phyloP scores from a whole-genome alignment of 2,888 invertebrate genomes.

The Lapara coniferarum region DNA sequence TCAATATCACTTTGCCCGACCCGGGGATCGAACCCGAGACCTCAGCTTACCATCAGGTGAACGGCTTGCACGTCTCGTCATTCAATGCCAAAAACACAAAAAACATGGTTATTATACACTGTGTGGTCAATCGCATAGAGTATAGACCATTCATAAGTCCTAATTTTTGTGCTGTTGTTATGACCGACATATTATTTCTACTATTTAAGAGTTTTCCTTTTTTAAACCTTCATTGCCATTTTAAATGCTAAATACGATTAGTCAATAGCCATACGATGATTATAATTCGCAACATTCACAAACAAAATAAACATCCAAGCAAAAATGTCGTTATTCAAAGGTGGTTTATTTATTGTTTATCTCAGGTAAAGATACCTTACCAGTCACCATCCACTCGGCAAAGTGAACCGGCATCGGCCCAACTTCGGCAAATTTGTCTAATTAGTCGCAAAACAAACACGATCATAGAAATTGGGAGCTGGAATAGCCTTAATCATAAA shows the following conservation, averaged over 20 bases:
- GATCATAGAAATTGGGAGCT: slow-evolving; percentile 43
- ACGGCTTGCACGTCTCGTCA: no score
- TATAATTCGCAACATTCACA: not conserved
- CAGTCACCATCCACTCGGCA: slow-evolving; percentile 40
- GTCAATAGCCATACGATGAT: not conserved
- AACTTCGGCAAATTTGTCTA: slow-evolving; percentile 62
- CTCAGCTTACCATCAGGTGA: no score
- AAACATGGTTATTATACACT: no score
- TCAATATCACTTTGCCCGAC: no score
- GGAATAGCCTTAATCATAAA: slow-evolving; percentile 40
- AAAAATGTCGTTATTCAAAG: slow-evolving; percentile 22
- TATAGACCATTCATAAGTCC: no score
- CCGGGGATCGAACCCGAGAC: no score
- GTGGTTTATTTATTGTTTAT: slow-evolving; percentile 39
- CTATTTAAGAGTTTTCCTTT: not conserved
- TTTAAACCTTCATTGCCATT: not conserved
- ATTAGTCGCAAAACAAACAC: slow-evolving; percentile 69
- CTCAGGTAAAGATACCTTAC: slow-evolving; percentile 48
- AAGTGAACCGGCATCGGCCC: slow-evolving; percentile 51
- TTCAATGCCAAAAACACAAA: no score
- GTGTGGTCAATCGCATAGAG: no score
- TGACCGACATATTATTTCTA: not conserved
- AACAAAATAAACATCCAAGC: slow-evolving; percentile 13
- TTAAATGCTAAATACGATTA: not conserved
- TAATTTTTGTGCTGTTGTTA: no score